Percentiles rank a stretch among this genome's conserved stretches.
Conservation (phyloP, 2,888 invertebrate species). For the Rotaria macrura region DNA sequence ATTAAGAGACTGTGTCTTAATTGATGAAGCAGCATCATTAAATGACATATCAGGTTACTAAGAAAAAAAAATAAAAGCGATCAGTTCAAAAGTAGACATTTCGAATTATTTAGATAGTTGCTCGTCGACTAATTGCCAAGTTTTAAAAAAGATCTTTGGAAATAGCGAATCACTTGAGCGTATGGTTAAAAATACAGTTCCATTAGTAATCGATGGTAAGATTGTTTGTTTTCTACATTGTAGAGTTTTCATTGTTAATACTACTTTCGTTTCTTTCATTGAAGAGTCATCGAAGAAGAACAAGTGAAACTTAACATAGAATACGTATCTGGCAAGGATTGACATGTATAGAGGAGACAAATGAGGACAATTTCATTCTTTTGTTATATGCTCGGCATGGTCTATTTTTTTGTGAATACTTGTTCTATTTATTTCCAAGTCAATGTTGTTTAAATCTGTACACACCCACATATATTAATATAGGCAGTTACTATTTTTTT, state of each 20-base stretch:
- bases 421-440: not conserved
- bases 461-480: not conserved
- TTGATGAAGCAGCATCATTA: not conserved
- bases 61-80: not conserved
- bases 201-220: not conserved
- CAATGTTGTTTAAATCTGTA: not conserved
- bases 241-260: not conserved
- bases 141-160: not conserved
- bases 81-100: no score
- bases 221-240: not conserved
- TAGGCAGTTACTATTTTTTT: not conserved
- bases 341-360: not conserved
- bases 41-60: not conserved
- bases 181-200: not conserved
- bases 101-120: not conserved
- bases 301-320: not conserved
- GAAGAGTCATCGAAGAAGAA: not conserved
- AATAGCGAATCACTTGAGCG: not conserved
- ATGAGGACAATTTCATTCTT: not conserved
- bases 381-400: not conserved
- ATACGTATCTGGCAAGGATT: not conserved
- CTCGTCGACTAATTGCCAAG: not conserved
- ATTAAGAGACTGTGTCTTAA: not conserved
- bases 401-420: not conserved
- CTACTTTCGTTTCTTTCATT: not conserved